Evolutionary conservation across 2,113 vertebrate genomes (phyloP).

Genomic region (Kobus ellipsiprymnus): DNA sequence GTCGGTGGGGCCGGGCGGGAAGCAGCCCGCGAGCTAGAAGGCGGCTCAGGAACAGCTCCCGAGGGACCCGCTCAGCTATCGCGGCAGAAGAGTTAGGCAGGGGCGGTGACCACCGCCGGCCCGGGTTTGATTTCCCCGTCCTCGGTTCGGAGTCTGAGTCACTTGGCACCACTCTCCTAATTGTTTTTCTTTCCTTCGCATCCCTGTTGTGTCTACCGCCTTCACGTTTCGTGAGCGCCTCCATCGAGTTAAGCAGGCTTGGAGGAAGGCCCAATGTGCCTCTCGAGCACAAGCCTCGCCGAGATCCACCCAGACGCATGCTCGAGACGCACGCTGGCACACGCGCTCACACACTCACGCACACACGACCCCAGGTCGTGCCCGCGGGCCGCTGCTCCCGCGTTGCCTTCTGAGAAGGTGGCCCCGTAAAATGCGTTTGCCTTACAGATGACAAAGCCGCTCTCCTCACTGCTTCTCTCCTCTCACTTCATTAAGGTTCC

Average conservation of each 20-base stretch:
- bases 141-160: slow-evolving; percentile 67
- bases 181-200: slow-evolving; percentile 54
- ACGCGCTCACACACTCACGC: not conserved
- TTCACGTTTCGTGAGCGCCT: slow-evolving; percentile 25
- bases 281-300: not conserved
- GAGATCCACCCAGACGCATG: slow-evolving; percentile 32
- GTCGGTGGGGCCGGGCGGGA: not conserved
- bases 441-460: accelerated
- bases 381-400: not conserved
- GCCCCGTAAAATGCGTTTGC: not conserved
- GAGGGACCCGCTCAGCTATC: slow-evolving; percentile 30
- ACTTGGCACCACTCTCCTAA: slow-evolving; percentile 48
- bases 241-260: not conserved
- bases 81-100: not conserved
- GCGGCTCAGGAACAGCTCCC: slow-evolving; percentile 33
- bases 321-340: not conserved
- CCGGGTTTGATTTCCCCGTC: not conserved
- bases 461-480: not conserved
- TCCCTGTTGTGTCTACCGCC: slow-evolving; percentile 48
- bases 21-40: not conserved
- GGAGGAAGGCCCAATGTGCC: slow-evolving; percentile 14
- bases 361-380: not conserved
- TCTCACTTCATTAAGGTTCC: slow-evolving; percentile 37
- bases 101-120: slow-evolving; percentile 18
- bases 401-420: not conserved